These are phyloP conservation scores for Salvelinus alpinus DNA, from an alignment of 2,113 vertebrate genomes.

Conservation along the genomic window DNA sequence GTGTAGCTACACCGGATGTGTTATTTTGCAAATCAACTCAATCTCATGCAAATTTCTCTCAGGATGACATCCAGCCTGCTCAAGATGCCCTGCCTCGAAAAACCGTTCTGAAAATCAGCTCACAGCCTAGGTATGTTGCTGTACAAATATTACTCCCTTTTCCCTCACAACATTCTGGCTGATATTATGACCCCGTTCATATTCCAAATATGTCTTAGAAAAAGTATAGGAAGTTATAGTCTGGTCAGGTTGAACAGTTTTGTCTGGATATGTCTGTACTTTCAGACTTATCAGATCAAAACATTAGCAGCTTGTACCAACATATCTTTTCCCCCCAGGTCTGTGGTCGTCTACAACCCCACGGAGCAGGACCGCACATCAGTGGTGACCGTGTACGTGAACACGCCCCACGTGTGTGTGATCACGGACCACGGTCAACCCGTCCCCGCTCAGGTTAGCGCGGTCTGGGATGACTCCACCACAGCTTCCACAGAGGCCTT, in stretches of 20 bases:
- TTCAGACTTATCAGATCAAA: background rate
- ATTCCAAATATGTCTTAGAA: too few species aligned
- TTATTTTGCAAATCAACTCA: background rate
- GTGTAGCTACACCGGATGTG: background rate
- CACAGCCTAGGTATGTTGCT: constrained; percentile 73
- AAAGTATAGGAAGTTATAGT: too few species aligned
- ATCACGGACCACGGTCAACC: constrained; percentile 71
- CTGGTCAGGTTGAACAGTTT: background rate
- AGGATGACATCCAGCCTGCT: constrained; percentile 83
- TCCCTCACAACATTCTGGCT: too few species aligned
- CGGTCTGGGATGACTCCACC: constrained; percentile 79
- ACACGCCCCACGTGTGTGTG: constrained; percentile 72
- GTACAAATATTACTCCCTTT: too few species aligned
- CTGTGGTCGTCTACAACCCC: constrained; percentile 84
- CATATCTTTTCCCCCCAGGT: constrained; percentile 69
- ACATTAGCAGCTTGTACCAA: background rate
- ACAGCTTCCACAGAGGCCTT: constrained; percentile 74
- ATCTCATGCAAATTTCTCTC: constrained; percentile 35
- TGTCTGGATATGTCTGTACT: background rate
- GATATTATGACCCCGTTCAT: too few species aligned
- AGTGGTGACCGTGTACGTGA: constrained; percentile 77
- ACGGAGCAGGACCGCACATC: constrained; percentile 79
- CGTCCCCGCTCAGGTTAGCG: constrained; percentile 79
- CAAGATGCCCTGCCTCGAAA: constrained; percentile 85
- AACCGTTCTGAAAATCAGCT: constrained; percentile 72